Conservation (phyloP, 1,140 invertebrate species). For the Drosophila dunni region DNA sequence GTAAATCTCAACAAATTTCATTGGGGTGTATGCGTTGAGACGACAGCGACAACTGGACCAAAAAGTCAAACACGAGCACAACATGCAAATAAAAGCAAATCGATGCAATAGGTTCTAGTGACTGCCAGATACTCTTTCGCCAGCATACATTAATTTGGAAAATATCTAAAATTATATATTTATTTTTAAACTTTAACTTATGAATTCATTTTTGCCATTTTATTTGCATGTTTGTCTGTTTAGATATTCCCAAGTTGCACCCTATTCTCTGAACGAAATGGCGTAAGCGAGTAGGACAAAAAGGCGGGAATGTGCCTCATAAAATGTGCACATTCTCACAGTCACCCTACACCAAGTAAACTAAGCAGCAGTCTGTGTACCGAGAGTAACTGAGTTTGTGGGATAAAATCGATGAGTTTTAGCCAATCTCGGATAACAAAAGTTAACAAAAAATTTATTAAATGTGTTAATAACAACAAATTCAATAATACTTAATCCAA, state of each 20-base stretch:
- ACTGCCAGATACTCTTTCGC: slow-evolving; percentile 8
- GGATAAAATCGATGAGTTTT: too few species aligned
- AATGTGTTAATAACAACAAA: too few species aligned
- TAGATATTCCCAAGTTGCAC: not conserved
- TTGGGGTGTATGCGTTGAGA: slow-evolving; percentile 46
- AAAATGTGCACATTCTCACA: slow-evolving; percentile 60
- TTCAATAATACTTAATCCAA: too few species aligned
- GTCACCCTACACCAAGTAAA: slow-evolving; percentile 12
- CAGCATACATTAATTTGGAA: too few species aligned
- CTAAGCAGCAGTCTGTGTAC: not conserved
- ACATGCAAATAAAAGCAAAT: slow-evolving; percentile 66
- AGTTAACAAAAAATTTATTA: too few species aligned
- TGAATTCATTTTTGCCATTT: not conserved
- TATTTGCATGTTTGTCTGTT: not conserved
- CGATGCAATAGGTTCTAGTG: slow-evolving; percentile 18
- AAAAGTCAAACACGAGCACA: slow-evolving; percentile 37
- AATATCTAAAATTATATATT: not conserved
- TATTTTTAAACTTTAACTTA: not conserved
- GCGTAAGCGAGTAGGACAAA: slow-evolving; percentile 55
- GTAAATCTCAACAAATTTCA: slow-evolving; percentile 79
- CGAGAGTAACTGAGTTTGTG: not conserved
- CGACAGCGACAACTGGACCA: slow-evolving; percentile 28
- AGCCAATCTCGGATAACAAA: too few species aligned
- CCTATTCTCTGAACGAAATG: slow-evolving; percentile 19
- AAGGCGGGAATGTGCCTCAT: slow-evolving; percentile 56